A percentile compares a stretch with the other conserved stretches of the same genome.
phyloP scores from a whole-genome alignment of 2,888 invertebrate genomes.

The Ephialtes manifestator region DNA sequence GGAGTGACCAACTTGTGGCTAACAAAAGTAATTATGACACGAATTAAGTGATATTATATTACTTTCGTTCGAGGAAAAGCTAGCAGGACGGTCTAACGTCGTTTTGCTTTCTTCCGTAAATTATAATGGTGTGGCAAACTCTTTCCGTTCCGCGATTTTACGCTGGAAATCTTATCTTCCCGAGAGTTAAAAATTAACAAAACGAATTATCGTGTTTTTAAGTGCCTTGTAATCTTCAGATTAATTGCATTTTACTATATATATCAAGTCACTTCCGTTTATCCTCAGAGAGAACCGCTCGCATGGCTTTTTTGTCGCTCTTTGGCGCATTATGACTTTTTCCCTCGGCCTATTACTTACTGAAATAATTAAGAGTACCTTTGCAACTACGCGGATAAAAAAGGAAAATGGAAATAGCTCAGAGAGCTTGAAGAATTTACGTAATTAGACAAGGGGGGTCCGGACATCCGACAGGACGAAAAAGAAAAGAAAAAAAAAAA shows the following conservation, averaged over 20 bases:
- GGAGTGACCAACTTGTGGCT: slow-evolving; percentile 37
- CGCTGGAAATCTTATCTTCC: background rate
- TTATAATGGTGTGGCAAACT: background rate
- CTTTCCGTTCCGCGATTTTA: background rate
- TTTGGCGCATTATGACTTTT: slow-evolving; percentile 10
- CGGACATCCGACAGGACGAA: slow-evolving; percentile 56
- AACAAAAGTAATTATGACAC: slow-evolving; percentile 60
- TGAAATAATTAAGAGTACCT: slow-evolving; percentile 64
- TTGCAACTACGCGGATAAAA: slow-evolving; percentile 8
- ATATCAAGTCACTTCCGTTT: slow-evolving; percentile 27
- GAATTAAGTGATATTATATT: slow-evolving; percentile 60
- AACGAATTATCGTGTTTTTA: slow-evolving; percentile 40
- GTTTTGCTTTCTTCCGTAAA: slow-evolving; percentile 23
- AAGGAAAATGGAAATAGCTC: slow-evolving; percentile 30
- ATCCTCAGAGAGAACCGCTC: slow-evolving; percentile 17
- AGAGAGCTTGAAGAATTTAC: slow-evolving; percentile 62
- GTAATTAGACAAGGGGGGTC: slow-evolving; percentile 61
- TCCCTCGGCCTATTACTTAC: slow-evolving; percentile 27
- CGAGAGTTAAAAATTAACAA: slow-evolving; percentile 23
- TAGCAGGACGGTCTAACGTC: background rate
- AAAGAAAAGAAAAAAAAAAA: slow-evolving; percentile 62
- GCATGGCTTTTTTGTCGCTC: slow-evolving; percentile 39
- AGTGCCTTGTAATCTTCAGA: slow-evolving; percentile 39
- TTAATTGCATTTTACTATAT: slow-evolving; percentile 52
- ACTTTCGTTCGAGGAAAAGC: slow-evolving; percentile 34